Evolutionary conservation across 1,140 invertebrate genomes (phyloP).

Genomic region (Bombus waltoni): DNA sequence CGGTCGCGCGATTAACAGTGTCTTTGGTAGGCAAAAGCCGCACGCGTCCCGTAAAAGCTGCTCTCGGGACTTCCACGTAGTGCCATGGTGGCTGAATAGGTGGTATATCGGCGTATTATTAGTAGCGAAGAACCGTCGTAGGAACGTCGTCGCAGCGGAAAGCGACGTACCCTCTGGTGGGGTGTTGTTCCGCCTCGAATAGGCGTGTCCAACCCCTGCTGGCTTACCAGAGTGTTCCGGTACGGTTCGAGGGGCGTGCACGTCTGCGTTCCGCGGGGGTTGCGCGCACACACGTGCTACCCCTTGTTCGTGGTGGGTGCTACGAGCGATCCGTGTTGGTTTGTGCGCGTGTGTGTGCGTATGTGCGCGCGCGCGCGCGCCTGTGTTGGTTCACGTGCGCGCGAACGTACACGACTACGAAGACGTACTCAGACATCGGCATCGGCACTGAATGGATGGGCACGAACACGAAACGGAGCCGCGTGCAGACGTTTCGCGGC

Average conservation of each 20-base stretch:
- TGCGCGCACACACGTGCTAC: constrained; percentile 67
- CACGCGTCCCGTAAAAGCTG: constrained; percentile 72
- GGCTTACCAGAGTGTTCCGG: constrained; percentile 64
- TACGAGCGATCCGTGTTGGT: constrained; percentile 27
- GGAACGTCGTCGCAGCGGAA: constrained; percentile 39
- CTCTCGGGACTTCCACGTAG: constrained; percentile 66
- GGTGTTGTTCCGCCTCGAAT: constrained; percentile 75
- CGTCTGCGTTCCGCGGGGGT: constrained; percentile 47
- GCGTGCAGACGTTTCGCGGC: constrained; percentile 67
- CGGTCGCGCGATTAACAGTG: constrained; percentile 63
- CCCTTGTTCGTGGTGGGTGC: constrained; percentile 26
- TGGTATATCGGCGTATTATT: constrained; percentile 80
- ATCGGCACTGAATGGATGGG: constrained; percentile 58
- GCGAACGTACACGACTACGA: constrained; percentile 18
- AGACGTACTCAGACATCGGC: constrained; percentile 6
- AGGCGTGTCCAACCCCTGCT: constrained; percentile 69
- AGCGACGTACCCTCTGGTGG: constrained; percentile 52
- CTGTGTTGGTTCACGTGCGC: constrained; percentile 32
- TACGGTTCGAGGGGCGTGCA: constrained; percentile 57
- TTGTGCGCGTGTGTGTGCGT: neutral
- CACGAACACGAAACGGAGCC: constrained; percentile 61
- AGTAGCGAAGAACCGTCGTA: constrained; percentile 68
- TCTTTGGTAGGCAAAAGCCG: constrained; percentile 65
- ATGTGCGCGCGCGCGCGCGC: constrained; percentile 7
- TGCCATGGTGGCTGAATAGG: constrained; percentile 79